Conservation (phyloP, 2,888 invertebrate species). For the Lissonota sp. region DNA sequence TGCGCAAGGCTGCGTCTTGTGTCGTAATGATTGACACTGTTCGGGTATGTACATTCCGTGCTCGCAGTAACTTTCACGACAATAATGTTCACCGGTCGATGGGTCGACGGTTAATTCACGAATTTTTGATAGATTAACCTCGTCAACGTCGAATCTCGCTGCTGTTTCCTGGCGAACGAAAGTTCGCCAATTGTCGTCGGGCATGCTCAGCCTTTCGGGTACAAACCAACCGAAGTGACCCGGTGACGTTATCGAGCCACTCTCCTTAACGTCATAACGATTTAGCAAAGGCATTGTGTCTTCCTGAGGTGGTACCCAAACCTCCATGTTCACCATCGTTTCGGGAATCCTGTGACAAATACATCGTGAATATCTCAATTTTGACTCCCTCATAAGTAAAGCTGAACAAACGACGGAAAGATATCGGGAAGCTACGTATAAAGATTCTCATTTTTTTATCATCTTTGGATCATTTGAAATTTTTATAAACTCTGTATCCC, state of each 20-base stretch:
- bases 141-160: slow-evolving; percentile 84
- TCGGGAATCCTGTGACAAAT: slow-evolving; percentile 81
- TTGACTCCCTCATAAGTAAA: no score
- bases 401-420: no score
- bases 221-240: slow-evolving; percentile 89
- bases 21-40: slow-evolving; percentile 83
- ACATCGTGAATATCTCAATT: background rate
- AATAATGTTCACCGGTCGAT: slow-evolving; percentile 81
- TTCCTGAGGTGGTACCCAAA: slow-evolving; percentile 88
- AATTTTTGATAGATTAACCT: slow-evolving; percentile 76
- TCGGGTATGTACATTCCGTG: slow-evolving; percentile 87
- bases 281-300: slow-evolving; percentile 84
- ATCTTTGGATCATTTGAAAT: no score
- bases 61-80: slow-evolving; percentile 84
- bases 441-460: no score
- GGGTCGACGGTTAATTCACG: slow-evolving; percentile 76
- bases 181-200: slow-evolving; percentile 86
- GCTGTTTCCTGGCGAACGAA: slow-evolving; percentile 84
- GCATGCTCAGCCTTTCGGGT: slow-evolving; percentile 82
- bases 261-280: slow-evolving; percentile 83
- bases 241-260: slow-evolving; percentile 85
- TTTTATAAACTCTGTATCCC: no score
- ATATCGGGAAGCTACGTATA: no score
- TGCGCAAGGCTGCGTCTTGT: slow-evolving; percentile 72
- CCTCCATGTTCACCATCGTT: slow-evolving; percentile 88